Evolutionary conservation across 1,140 invertebrate species (phyloP), one percentile per base, ranked within the genome.

Genomic region (Thalassaphorura encarpata): DNA sequence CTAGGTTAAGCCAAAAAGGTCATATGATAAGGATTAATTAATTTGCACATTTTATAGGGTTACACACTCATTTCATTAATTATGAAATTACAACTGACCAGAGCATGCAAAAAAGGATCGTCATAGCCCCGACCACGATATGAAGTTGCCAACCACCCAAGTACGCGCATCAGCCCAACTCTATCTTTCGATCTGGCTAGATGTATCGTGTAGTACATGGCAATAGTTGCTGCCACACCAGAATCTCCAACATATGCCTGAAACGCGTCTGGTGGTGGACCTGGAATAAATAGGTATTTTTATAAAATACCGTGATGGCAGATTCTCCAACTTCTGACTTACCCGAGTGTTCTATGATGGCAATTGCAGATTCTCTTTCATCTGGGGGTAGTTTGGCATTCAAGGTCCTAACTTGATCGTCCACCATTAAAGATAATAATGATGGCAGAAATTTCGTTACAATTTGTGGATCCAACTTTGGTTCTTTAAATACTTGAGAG

Each of bases 371-470:
- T 69, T 91, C 88, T 60, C 89, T 78, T 67, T 96, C 92, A 72
- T 97, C 92, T n/a, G 84, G 85, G 19, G 90, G 90, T 49, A 96
- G 71, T 74, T 89, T 92, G 16, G 82, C 79, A 66, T 89, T 89
- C 13, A 96, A 70, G 53, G 82, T 78, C 66, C 92, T 76, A 11
- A 95, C 88, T 78, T 96, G 91, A 73, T 98, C 94, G 72, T 98
- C 94, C 0, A 96, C 92, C 83, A 98, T 94, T 1, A 97, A 74
- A 0, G 87, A 89, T 83, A 96, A 90, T 13, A 98, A 74, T 2
- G 89, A 87, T 1, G 94, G 92, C 54, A 98, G 70, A 73, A 96
- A 97, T 72, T 95, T 95, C 0, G 89, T 96, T 0, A 97, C 86
- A 42, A 96, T 81, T 75, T 92, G 85, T 67, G 82, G 81, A 61